These are phyloP conservation scores for Achlya flavicornis DNA, from an alignment of 2,888 invertebrate genomes.

Conservation along the genomic window DNA sequence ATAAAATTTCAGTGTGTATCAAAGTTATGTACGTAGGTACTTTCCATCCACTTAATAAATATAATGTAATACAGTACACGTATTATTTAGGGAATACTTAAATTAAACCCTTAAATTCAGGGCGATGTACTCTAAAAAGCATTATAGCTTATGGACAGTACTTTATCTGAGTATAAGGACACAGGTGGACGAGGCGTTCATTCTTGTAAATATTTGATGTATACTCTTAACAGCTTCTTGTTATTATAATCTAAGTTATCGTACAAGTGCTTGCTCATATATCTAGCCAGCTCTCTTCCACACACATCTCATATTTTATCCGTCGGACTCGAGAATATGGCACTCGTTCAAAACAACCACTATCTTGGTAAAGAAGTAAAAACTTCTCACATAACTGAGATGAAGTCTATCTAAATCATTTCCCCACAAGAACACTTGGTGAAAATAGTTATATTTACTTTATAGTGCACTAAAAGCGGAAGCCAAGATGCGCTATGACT, in stretches of 20 bases:
- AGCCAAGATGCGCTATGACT: not conserved
- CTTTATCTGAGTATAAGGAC: constrained; percentile 51
- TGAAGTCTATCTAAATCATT: constrained; percentile 10
- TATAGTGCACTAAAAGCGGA: not conserved
- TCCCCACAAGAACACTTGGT: not conserved
- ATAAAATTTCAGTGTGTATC: not conserved
- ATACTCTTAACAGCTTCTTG: constrained; percentile 63
- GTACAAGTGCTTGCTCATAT: constrained; percentile 23
- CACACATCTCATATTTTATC: constrained; percentile 28
- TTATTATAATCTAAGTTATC: constrained; percentile 44
- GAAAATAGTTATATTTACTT: not conserved
- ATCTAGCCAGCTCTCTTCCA: constrained; percentile 9
- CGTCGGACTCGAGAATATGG: constrained; percentile 18
- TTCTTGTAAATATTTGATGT: constrained; percentile 74
- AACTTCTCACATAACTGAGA: constrained; percentile 11
- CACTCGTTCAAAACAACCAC: constrained; percentile 17
- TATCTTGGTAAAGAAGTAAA: constrained; percentile 10
- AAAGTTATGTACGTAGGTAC: not conserved
- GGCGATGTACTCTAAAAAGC: constrained; percentile 17
- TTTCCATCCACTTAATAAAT: not conserved
- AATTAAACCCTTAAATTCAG: constrained; percentile 12
- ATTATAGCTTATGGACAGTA: constrained; percentile 42
- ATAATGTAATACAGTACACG: not conserved
- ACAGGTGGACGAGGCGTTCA: constrained; percentile 69
- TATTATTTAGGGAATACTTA: constrained; percentile 9